Base-by-base conservation (phyloP, 2,888 invertebrate species). In the Notodonta ziczac region DNA sequence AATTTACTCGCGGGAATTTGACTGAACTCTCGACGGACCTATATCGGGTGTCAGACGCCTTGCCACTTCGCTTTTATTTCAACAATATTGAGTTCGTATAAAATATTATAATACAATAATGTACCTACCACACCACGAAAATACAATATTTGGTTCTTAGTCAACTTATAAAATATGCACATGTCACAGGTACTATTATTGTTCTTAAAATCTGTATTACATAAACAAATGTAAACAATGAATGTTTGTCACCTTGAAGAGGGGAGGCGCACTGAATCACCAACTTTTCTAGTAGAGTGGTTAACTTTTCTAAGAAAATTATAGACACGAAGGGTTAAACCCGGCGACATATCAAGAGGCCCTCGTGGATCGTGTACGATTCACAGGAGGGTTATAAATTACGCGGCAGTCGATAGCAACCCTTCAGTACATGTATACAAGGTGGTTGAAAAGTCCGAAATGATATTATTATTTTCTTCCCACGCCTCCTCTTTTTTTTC, bases 341-440 rank as follows among this genome's bases (percentile, higher is more conserved):
- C 85, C 81, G 81, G 74, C 84, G 88, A 89, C 90, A 88, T 86
- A 86, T 89, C 88, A 88, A 86, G 82, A 83, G 81, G 82, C 78
- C 79, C 80, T 80, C 78, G 78, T 78, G 84, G 82, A 82, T 81
- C 80, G 78, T 76, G 70, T 72, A 73, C 80, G 80, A 84, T 84
- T 78, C 90, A 78, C 89, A 67, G 63, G 85, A 84, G 90, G 70
- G 73, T 85, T 75, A 87, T 90, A 90, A 87, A 89, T 91, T 85
- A 82, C 78, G 72, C 64, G 80, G 71, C 82, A 85, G 78, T 83
- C 84, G 85, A 86, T 87, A 82, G 77, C 69, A 85, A 85, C 87
- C 89, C 85, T 85, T 76, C 66, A 63, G 61, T 60, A 67, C 67
- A 64, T 72, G 67, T 81, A 78, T 71, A 24, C 2, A 24, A 24